Percentiles rank a stretch among this genome's conserved stretches.
Conservation (phyloP, 2,113 vertebrate genomes). For the Myrmophylax atrothorax region DNA sequence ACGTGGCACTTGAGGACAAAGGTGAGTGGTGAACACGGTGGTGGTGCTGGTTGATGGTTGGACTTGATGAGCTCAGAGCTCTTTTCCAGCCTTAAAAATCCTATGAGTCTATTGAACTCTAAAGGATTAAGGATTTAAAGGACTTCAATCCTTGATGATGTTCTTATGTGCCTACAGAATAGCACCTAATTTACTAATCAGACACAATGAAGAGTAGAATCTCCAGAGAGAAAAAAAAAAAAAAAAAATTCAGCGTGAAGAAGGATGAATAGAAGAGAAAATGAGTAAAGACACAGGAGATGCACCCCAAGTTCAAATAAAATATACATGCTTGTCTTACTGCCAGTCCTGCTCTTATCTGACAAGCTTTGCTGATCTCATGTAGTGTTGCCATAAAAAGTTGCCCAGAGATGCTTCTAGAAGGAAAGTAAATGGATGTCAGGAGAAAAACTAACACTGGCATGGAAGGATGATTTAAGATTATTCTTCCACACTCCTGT, state of each 20-base stretch:
- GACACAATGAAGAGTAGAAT: background rate
- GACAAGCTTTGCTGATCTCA: background rate
- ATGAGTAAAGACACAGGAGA: background rate
- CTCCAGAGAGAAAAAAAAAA: background rate
- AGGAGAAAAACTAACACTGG: slow-evolving; percentile 23
- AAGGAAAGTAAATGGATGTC: slow-evolving; percentile 6
- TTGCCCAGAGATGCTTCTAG: background rate
- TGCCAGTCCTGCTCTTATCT: background rate
- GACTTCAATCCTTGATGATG: background rate
- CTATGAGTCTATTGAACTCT: background rate
- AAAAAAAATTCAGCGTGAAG: background rate
- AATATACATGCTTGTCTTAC: background rate
- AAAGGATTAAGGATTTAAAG: background rate
- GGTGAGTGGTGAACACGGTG: background rate
- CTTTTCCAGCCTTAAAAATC: background rate
- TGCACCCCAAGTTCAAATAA: background rate
- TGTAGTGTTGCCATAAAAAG: background rate
- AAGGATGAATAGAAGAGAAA: background rate
- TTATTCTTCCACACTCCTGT: slow-evolving; percentile 25
- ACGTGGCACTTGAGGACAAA: background rate
- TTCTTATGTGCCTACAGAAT: background rate
- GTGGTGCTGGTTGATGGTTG: background rate
- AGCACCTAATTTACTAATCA: background rate
- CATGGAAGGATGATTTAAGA: slow-evolving; percentile 49
- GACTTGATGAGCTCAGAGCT: background rate